Percentiles rank a stretch among this genome's conserved stretches.
Evolutionary conservation across 1,140 invertebrate species (phyloP).

Genomic region (Megathymus violae): DNA sequence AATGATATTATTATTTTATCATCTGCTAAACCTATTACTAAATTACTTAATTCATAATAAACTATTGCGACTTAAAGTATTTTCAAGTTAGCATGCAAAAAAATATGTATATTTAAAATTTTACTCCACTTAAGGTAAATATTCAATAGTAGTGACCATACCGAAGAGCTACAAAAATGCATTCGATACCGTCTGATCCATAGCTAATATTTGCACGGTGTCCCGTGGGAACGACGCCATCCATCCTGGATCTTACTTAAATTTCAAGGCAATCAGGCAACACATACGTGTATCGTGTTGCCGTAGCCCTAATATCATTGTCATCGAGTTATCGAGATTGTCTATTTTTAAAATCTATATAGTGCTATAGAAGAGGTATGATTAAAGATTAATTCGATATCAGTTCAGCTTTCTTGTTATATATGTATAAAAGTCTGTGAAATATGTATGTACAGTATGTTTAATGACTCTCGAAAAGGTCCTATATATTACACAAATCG

Average conservation of each 20-base stretch:
- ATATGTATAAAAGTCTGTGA: too few relatives aligned
- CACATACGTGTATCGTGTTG: conserved; percentile 4
- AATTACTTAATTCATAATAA: not conserved
- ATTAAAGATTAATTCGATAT: too few relatives aligned
- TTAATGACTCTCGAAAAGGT: too few relatives aligned
- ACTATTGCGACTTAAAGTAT: not conserved
- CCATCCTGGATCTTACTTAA: conserved; percentile 36
- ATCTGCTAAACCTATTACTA: too few relatives aligned
- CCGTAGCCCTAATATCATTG: not conserved
- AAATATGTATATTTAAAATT: too few relatives aligned
- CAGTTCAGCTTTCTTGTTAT: too few relatives aligned
- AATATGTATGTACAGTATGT: too few relatives aligned
- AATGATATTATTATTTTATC: too few relatives aligned
- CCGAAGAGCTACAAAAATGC: conserved; percentile 56
- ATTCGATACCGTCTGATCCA: conserved; percentile 55
- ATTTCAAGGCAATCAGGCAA: conserved; percentile 31
- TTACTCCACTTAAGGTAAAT: not conserved
- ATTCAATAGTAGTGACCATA: conserved; percentile 30
- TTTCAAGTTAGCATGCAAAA: not conserved
- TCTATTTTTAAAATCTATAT: too few relatives aligned
- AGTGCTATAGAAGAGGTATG: too few relatives aligned
- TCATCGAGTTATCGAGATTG: too few relatives aligned
- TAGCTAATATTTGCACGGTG: conserved; percentile 61
- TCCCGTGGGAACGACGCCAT: conserved; percentile 53
- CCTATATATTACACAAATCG: too few relatives aligned